These are phyloP conservation scores for Tokudaia muenninki DNA, from an alignment of 2,797 vertebrate genomes.

Conservation along the genomic window DNA sequence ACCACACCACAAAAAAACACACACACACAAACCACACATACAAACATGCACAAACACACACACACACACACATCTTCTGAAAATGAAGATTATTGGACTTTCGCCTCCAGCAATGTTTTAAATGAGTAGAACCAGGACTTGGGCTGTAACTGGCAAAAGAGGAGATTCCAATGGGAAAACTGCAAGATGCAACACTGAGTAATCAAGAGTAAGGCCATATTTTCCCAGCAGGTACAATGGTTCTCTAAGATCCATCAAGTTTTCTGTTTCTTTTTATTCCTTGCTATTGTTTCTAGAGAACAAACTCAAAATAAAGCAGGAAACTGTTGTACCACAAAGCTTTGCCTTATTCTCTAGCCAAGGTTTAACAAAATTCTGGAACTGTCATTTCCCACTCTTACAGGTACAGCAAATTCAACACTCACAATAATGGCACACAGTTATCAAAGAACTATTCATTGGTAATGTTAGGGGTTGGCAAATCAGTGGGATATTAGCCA, in stretches of 20 bases:
- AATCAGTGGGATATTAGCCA: neutral
- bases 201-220: neutral
- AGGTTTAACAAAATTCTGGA: neutral
- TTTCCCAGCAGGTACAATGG: neutral
- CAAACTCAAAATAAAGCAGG: neutral
- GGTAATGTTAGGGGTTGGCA: neutral
- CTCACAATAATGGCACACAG: neutral
- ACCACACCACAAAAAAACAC: neutral
- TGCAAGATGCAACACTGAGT: constrained; percentile 19
- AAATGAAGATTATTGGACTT: neutral
- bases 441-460: constrained; percentile 25
- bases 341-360: neutral
- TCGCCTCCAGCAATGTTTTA: neutral
- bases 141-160: neutral
- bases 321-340: neutral
- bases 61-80: neutral
- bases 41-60: neutral
- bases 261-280: neutral
- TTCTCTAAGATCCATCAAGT: neutral
- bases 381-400: neutral
- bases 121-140: neutral
- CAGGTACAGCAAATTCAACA: constrained; percentile 23
- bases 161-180: neutral
- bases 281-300: neutral
- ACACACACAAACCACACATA: neutral